phyloP scores from a whole-genome alignment of 2,797 vertebrate genomes.

The Intellagama lesueurii region DNA sequence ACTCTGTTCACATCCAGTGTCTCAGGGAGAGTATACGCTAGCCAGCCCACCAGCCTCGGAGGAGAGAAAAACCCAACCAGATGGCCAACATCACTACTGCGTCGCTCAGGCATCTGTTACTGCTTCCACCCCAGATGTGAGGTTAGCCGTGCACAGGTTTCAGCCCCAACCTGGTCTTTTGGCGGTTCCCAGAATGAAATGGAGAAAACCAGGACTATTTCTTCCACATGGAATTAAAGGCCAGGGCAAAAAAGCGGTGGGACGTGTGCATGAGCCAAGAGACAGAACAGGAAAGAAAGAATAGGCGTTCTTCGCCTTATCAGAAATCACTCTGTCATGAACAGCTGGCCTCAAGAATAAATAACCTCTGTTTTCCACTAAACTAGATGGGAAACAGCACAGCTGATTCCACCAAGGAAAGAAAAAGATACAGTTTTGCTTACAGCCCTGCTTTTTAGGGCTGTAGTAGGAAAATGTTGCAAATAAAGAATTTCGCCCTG shows the following conservation, averaged over 20 bases:
- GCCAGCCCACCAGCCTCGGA: too few relatives aligned
- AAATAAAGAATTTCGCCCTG: not conserved
- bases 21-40: too few relatives aligned
- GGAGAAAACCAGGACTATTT: not conserved
- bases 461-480: not conserved
- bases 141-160: not conserved
- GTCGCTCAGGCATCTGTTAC: not conserved
- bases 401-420: not conserved
- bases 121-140: not conserved
- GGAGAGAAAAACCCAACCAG: too few relatives aligned
- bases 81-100: too few relatives aligned
- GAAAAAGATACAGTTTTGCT: not conserved
- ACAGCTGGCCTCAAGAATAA: not conserved
- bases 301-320: too few relatives aligned
- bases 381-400: not conserved
- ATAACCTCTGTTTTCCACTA: not conserved
- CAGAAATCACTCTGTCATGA: too few relatives aligned
- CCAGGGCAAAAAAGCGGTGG: too few relatives aligned
- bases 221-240: too few relatives aligned
- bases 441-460: not conserved
- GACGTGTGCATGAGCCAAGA: too few relatives aligned
- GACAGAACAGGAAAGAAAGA: too few relatives aligned
- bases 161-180: not conserved
- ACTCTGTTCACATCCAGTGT: not conserved
- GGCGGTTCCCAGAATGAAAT: not conserved